Evolutionary conservation across 37 sponge, comb jelly and placozoan species (phyloP).

Genomic region (Halisarca cf. caerulea): DNA sequence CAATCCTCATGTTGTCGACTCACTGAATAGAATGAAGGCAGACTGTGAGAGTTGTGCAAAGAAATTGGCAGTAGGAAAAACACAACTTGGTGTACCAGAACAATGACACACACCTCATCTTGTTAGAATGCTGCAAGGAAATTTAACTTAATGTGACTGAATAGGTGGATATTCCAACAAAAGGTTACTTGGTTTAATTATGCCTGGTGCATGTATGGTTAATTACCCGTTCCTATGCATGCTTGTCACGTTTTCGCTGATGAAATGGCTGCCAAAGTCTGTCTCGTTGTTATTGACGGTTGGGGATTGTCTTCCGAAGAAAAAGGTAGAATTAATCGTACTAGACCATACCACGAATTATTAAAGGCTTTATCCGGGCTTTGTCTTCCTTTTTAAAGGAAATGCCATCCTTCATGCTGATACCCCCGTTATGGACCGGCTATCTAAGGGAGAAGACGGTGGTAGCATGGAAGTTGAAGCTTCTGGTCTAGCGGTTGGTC

Average conservation of each 20-base stretch:
- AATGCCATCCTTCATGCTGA: slow-evolving; percentile 94
- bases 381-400: slow-evolving; percentile 67
- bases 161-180: too few relatives aligned
- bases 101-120: too few relatives aligned
- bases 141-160: too few relatives aligned
- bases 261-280: slow-evolving; percentile 68
- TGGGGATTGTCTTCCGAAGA: slow-evolving; percentile 87
- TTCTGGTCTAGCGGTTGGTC: slow-evolving; percentile 87
- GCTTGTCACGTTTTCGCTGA: too few relatives aligned
- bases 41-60: slow-evolving; percentile 53
- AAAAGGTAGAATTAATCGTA: too few relatives aligned
- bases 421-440: slow-evolving; percentile 94
- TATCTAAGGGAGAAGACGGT: slow-evolving; percentile 45
- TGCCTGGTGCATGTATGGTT: too few relatives aligned
- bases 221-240: too few relatives aligned
- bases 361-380: too few relatives aligned
- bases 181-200: too few relatives aligned
- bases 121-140: too few relatives aligned
- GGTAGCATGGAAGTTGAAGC: slow-evolving; percentile 81
- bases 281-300: slow-evolving; percentile 95
- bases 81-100: too few relatives aligned
- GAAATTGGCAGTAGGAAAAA: slow-evolving; percentile 3
- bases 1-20: slow-evolving; percentile 41
- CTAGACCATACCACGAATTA: too few relatives aligned
- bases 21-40: slow-evolving; percentile 18